A percentile compares a stretch with the other conserved stretches of the same genome.
Conservation (phyloP, 2,113 vertebrate genomes). For the Tyrannus savana region DNA sequence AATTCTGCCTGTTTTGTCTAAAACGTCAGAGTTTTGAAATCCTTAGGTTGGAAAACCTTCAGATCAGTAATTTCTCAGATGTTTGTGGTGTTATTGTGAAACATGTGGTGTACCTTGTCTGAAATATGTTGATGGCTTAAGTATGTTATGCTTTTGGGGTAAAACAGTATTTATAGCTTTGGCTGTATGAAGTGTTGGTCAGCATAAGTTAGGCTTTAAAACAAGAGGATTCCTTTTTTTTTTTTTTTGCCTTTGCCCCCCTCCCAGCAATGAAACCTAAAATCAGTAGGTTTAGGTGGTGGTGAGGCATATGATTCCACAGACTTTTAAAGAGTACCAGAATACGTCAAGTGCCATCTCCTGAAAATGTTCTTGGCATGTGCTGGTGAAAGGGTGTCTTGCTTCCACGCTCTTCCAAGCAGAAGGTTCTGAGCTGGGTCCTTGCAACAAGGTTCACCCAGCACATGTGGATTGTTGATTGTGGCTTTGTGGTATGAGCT, state of each 20-base stretch:
- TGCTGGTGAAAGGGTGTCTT: not conserved
- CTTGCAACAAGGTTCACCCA: not conserved
- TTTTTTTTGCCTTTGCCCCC: not conserved
- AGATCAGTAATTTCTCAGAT: not conserved
- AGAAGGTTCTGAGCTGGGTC: not conserved
- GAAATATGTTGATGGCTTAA: not conserved
- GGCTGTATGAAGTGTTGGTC: not conserved
- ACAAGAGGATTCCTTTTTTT: not conserved
- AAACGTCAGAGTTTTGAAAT: not conserved
- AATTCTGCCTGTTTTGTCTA: not conserved
- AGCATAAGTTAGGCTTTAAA: not conserved
- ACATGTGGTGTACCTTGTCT: not conserved
- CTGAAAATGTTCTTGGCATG: not conserved
- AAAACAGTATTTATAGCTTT: not conserved
- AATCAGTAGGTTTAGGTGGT: not conserved
- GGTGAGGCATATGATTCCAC: not conserved
- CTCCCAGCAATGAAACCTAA: not conserved
- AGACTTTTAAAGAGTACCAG: not conserved
- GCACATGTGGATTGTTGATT: accelerated
- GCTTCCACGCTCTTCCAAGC: not conserved
- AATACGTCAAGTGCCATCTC: not conserved
- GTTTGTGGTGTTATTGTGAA: not conserved
- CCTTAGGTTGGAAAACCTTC: not conserved
- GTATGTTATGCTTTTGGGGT: not conserved
- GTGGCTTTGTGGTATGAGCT: not conserved